A percentile compares a stretch with the other conserved stretches of the same genome.
These are phyloP conservation scores for Etia nguti DNA, from an alignment of 2,113 vertebrate genomes.

Conservation along the genomic window DNA sequence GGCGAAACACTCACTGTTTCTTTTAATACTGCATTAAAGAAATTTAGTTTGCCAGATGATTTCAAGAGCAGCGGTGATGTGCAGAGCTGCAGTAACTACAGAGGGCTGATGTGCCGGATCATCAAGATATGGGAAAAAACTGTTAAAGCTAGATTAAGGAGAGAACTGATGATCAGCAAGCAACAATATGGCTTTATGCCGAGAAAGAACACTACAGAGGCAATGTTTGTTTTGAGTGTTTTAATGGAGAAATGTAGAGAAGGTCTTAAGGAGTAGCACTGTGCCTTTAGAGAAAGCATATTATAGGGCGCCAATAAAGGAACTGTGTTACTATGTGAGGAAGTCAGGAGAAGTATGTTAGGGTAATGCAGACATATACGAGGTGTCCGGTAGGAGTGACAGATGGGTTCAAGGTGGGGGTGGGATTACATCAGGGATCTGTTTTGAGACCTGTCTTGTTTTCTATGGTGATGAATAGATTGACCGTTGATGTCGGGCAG, in stretches of 20 bases:
- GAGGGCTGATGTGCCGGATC: neutral
- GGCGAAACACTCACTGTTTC: neutral
- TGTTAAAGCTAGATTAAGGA: neutral
- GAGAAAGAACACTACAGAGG: neutral
- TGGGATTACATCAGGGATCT: neutral
- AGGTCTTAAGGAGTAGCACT: neutral
- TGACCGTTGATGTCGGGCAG: neutral
- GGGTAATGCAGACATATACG: neutral
- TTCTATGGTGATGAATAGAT: neutral
- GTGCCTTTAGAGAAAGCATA: neutral
- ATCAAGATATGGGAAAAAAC: neutral
- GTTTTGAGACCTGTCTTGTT: neutral
- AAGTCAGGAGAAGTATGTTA: neutral
- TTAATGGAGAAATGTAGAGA: neutral
- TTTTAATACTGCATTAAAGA: neutral
- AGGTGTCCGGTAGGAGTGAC: neutral
- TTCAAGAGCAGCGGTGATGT: neutral
- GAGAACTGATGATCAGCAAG: neutral
- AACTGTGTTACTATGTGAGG: neutral
- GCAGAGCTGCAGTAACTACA: neutral
- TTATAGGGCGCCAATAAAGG: neutral
- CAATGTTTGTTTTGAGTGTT: neutral
- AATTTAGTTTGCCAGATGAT: neutral
- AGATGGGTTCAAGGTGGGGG: neutral
- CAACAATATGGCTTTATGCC: neutral